Conservation (phyloP, 1,140 invertebrate species). For the Cydia splendana region DNA sequence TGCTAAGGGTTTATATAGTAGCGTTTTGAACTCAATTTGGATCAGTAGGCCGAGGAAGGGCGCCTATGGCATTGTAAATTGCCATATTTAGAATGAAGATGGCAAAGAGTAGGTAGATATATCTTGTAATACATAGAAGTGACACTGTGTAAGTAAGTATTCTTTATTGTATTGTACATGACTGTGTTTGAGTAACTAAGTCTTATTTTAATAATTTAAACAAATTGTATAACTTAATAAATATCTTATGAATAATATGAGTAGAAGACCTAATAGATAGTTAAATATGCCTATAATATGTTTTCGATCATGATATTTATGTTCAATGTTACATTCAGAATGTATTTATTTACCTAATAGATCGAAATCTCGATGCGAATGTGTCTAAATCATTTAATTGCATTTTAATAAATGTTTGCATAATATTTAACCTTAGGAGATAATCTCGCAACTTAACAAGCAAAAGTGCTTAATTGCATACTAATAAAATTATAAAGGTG, state of each 20-base stretch:
- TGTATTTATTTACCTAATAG: background rate
- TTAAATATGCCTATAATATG: background rate
- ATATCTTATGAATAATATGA: too few relatives aligned
- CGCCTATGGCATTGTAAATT: conserved; percentile 6
- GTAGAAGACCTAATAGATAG: too few relatives aligned
- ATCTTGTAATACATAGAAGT: background rate
- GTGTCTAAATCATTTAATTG: background rate
- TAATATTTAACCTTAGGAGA: background rate
- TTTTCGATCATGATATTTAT: background rate
- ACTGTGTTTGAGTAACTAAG: too few relatives aligned
- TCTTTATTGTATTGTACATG: too few relatives aligned
- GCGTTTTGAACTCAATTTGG: background rate
- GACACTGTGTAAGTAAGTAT: too few relatives aligned
- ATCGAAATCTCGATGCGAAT: background rate
- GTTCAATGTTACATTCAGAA: background rate
- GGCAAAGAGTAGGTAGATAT: background rate
- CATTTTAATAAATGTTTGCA: background rate
- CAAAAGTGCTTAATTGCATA: background rate
- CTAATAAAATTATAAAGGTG: too few relatives aligned
- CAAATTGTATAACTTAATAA: too few relatives aligned
- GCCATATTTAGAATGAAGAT: background rate
- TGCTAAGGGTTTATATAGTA: background rate
- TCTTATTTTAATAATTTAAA: too few relatives aligned
- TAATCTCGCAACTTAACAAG: background rate
- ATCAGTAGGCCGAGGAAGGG: conserved; percentile 18